These are phyloP conservation scores for Drosophila bocki DNA, from an alignment of 1,140 invertebrate species.

Conservation along the genomic window DNA sequence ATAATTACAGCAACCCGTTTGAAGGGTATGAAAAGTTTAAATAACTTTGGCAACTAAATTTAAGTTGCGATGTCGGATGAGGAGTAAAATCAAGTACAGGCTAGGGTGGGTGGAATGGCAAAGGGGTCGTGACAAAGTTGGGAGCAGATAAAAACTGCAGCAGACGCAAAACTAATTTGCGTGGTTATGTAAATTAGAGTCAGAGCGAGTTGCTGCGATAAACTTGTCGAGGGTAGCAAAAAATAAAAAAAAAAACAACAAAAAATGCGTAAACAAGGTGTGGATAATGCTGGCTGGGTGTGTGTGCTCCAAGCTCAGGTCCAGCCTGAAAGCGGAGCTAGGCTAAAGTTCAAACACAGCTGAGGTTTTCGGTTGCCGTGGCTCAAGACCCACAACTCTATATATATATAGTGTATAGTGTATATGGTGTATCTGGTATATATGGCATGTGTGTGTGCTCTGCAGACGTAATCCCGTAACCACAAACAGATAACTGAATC, in stretches of 20 bases:
- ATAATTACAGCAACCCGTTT: constrained; percentile 27
- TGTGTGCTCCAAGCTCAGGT: constrained; percentile 2
- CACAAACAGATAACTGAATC: constrained; percentile 73
- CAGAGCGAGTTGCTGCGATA: constrained; percentile 71
- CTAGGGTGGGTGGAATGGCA: neutral
- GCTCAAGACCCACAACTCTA: constrained; percentile 18
- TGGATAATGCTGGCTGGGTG: constrained; percentile 14
- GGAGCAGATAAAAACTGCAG: constrained; percentile 79
- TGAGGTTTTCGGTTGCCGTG: constrained; percentile 29
- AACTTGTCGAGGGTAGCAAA: constrained; percentile 67
- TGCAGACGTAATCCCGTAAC: constrained; percentile 67
- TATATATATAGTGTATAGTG: neutral
- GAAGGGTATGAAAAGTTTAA: constrained; percentile 68
- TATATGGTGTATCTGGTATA: constrained; percentile 1
- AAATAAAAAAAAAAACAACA: constrained; percentile 41
- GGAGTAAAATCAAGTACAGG: neutral
- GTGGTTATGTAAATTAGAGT: constrained; percentile 83
- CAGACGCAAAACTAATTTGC: constrained; percentile 83
- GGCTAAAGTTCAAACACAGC: constrained; percentile 43
- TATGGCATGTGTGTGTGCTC: constrained; percentile 31
- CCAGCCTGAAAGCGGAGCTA: constrained; percentile 24
- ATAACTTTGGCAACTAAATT: constrained; percentile 82
- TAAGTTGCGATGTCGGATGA: constrained; percentile 63
- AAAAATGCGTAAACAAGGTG: constrained; percentile 65
- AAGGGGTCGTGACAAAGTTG: constrained; percentile 73